These are phyloP conservation scores for Cyprinodon tularosa DNA, from an alignment of 2,113 vertebrate species.

Conservation along the genomic window DNA sequence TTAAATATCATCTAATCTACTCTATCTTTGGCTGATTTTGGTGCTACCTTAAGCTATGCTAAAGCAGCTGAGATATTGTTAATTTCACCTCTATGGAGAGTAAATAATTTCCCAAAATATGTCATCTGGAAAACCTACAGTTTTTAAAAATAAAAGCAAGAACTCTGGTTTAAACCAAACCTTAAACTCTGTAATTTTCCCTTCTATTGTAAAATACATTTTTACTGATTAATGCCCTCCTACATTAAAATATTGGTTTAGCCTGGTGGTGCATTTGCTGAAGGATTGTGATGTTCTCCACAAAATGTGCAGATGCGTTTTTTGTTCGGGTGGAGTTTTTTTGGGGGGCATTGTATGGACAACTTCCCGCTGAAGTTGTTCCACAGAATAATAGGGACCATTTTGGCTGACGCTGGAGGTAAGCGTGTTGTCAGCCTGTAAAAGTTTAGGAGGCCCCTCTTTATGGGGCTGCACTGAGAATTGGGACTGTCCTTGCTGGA, in stretches of 20 bases:
- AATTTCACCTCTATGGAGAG: no score
- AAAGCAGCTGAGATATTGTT: no score
- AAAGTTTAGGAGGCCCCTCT: conserved; percentile 69
- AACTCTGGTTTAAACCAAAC: background rate
- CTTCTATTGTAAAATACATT: no score
- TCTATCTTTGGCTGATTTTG: no score
- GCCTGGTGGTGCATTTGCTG: background rate
- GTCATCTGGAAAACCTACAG: background rate
- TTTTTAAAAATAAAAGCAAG: background rate
- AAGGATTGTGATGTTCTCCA: background rate
- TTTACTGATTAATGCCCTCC: no score
- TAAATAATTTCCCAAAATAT: background rate
- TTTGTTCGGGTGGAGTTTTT: background rate
- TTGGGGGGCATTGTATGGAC: background rate
- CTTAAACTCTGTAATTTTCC: no score
- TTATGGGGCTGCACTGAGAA: conserved; percentile 50
- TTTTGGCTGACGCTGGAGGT: conserved; percentile 40
- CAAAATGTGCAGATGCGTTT: background rate
- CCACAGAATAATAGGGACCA: conserved; percentile 22
- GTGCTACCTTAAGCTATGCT: no score
- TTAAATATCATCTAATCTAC: no score
- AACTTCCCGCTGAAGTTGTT: background rate
- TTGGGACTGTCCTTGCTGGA: conserved; percentile 47
- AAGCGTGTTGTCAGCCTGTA: conserved; percentile 68
- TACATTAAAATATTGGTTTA: no score